Percentiles rank a stretch among this genome's conserved stretches.
phyloP scores from a whole-genome alignment of 2,113 vertebrate species.

The Porphyrio hochstetteri region DNA sequence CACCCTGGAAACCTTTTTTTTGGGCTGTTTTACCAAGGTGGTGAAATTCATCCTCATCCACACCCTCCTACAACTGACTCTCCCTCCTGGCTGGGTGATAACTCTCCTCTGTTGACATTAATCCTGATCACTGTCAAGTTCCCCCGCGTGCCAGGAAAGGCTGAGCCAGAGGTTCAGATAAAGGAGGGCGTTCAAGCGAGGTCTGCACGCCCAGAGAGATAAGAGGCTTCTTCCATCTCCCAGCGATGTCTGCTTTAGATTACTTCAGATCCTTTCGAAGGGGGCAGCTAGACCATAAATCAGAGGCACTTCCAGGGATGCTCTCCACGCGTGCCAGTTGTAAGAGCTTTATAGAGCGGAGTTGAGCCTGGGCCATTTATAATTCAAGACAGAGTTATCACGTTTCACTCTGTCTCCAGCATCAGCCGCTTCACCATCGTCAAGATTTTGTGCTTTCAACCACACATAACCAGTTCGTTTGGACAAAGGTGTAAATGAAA shows the following conservation, averaged over 20 bases:
- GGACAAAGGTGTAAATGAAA: background rate
- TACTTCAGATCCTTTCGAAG: slow-evolving; percentile 32
- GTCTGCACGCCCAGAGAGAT: background rate
- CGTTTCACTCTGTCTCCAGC: slow-evolving; percentile 10
- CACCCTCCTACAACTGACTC: background rate
- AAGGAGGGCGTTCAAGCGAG: background rate
- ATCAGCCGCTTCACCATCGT: background rate
- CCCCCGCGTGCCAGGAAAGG: background rate
- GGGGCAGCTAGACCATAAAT: slow-evolving; percentile 36
- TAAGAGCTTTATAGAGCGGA: slow-evolving; percentile 18
- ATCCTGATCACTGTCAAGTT: background rate
- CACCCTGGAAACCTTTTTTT: background rate
- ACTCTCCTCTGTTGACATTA: background rate
- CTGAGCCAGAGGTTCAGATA: background rate
- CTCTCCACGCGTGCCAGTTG: background rate
- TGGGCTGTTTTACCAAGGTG: background rate
- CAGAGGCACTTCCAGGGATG: slow-evolving; percentile 47
- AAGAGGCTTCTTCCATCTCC: slow-evolving; percentile 27
- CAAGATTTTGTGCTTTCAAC: background rate
- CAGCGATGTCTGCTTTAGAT: slow-evolving; percentile 43
- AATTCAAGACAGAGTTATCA: slow-evolving; percentile 51
- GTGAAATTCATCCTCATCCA: background rate
- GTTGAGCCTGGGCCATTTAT: slow-evolving; percentile 7
- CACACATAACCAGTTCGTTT: background rate
- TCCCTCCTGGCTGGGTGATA: background rate